Evolutionary conservation across 35 echinoderm and acorn worm genomes (phyloP).

Genomic region (Holothuria glaberrima): DNA sequence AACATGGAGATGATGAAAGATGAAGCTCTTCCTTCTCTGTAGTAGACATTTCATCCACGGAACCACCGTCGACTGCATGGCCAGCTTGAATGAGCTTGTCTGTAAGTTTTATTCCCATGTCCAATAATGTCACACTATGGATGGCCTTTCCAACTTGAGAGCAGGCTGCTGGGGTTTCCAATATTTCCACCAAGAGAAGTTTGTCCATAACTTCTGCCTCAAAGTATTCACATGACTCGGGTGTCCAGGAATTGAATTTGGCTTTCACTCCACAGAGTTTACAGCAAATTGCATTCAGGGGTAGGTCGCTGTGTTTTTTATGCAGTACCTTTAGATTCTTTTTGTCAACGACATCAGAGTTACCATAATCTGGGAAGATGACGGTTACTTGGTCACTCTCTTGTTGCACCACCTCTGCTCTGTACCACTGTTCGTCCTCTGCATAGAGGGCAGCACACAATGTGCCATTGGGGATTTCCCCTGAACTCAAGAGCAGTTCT

Average conservation of each 20-base stretch:
- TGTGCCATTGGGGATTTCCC: slow-evolving; percentile 14
- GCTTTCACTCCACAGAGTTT: slow-evolving; percentile 28
- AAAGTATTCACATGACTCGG: slow-evolving; percentile 53
- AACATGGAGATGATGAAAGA: not conserved
- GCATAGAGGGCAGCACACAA: slow-evolving; percentile 55
- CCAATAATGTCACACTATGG: slow-evolving; percentile 40
- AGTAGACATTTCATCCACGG: not conserved
- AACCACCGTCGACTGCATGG: slow-evolving; percentile 15
- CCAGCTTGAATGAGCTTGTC: slow-evolving; percentile 54
- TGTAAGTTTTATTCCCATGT: slow-evolving; percentile 70
- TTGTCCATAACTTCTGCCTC: slow-evolving; percentile 39
- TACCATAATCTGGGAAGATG: slow-evolving; percentile 71
- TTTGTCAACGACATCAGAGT: slow-evolving; percentile 48
- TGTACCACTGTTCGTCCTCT: slow-evolving; percentile 66
- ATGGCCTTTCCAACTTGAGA: not conserved
- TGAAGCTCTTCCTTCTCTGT: not conserved
- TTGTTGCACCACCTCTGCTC: slow-evolving; percentile 40
- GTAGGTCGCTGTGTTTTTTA: slow-evolving; percentile 26
- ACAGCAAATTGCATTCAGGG: slow-evolving; percentile 55
- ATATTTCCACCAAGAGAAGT: slow-evolving; percentile 51
- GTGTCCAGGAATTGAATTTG: slow-evolving; percentile 23
- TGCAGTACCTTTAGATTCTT: slow-evolving; percentile 47
- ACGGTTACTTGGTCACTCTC: slow-evolving; percentile 37
- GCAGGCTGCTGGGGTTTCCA: not conserved
- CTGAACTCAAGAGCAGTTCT: slow-evolving; percentile 31